Evolutionary conservation across 2,113 vertebrate genomes (phyloP).

Genomic region (Cheilinus undulatus): DNA sequence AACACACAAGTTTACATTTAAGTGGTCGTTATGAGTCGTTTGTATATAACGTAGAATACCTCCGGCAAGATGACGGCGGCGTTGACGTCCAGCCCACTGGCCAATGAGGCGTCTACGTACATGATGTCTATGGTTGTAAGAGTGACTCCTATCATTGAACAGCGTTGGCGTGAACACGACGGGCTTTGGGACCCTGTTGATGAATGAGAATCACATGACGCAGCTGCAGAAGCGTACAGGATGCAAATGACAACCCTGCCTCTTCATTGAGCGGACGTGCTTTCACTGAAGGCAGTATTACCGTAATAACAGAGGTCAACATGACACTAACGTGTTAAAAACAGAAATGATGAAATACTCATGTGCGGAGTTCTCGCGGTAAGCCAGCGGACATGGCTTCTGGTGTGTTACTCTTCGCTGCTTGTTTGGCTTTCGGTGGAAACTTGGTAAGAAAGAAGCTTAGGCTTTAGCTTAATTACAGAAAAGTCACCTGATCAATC

Average conservation of each 20-base stretch:
- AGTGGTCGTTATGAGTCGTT: too few relatives aligned
- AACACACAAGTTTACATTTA: too few relatives aligned
- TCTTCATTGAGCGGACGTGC: not conserved
- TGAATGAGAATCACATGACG: conserved; percentile 67
- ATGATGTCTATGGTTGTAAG: too few relatives aligned
- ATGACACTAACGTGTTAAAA: not conserved
- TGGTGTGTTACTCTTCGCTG: conserved; percentile 46
- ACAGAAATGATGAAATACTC: conserved; percentile 12
- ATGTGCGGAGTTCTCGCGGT: not conserved
- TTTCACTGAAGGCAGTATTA: not conserved
- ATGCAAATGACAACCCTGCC: not conserved
- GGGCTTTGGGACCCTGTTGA: conserved; percentile 74
- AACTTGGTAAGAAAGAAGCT: conserved; percentile 68
- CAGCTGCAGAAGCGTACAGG: conserved; percentile 1
- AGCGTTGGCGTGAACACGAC: fast-evolving
- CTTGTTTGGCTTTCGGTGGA: conserved; percentile 49
- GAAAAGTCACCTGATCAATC: conserved; percentile 24
- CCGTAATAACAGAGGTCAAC: not conserved
- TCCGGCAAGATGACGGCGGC: too few relatives aligned
- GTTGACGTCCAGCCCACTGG: too few relatives aligned
- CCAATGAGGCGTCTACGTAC: too few relatives aligned
- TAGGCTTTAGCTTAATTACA: not conserved
- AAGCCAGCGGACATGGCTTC: conserved; percentile 64
- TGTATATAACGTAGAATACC: too few relatives aligned
- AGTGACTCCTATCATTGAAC: too few relatives aligned